Evolutionary conservation across 2,797 vertebrate genomes (phyloP).

Genomic region (Garrulus glandarius): DNA sequence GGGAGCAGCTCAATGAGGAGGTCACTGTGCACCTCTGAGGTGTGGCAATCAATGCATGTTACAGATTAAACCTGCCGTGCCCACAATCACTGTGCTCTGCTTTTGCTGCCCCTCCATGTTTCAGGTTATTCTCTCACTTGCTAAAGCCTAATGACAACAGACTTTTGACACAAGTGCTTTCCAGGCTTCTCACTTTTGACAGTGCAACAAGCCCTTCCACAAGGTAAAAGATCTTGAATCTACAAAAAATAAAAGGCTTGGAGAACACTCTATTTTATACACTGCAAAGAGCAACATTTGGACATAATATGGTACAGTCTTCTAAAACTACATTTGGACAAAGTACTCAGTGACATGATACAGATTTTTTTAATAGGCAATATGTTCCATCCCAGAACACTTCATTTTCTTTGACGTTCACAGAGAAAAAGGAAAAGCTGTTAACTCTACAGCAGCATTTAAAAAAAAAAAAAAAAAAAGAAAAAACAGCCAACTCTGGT

Average conservation of each 20-base stretch:
- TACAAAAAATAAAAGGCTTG: background rate
- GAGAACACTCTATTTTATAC: background rate
- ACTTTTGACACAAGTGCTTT: background rate
- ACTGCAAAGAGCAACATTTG: background rate
- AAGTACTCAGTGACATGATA: background rate
- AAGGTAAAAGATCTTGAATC: background rate
- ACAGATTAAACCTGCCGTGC: background rate
- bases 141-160: background rate
- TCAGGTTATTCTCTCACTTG: background rate
- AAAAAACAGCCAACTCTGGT: background rate
- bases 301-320: background rate
- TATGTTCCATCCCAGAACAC: background rate
- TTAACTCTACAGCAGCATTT: background rate
- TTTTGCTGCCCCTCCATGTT: background rate
- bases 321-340: background rate
- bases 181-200: background rate
- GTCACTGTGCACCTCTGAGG: background rate
- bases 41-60: rapidly evolving
- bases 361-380: background rate
- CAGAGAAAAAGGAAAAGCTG: background rate
- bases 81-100: background rate
- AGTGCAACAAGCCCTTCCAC: background rate
- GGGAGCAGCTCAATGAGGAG: background rate
- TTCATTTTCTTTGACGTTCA: background rate
- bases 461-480: background rate